A percentile compares a stretch with the other conserved stretches of the same genome.
These are phyloP conservation scores for Phorcus lineatus DNA, from an alignment of 2,888 invertebrate genomes.

Conservation along the genomic window DNA sequence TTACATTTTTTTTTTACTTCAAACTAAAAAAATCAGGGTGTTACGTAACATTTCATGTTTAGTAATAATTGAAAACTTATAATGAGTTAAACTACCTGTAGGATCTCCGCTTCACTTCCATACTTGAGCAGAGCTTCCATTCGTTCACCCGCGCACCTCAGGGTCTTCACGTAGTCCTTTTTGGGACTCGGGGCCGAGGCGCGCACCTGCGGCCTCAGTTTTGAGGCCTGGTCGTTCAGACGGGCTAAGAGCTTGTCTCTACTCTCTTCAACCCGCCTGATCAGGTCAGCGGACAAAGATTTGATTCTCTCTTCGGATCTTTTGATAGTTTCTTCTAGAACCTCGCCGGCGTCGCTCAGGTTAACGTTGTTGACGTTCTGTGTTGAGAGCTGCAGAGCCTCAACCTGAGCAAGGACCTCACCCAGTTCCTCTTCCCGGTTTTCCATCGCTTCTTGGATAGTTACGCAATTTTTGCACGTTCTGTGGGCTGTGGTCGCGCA, in stretches of 20 bases:
- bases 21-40: too few relatives aligned
- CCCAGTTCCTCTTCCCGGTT: slow-evolving; percentile 49
- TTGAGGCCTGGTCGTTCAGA: slow-evolving; percentile 44
- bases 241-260: slow-evolving; percentile 52
- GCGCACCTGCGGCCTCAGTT: slow-evolving; percentile 42
- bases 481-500: slow-evolving; percentile 59
- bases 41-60: too few relatives aligned
- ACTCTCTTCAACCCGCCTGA: slow-evolving; percentile 51
- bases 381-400: slow-evolving; percentile 16
- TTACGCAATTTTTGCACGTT: slow-evolving; percentile 59
- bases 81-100: too few relatives aligned
- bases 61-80: too few relatives aligned
- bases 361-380: background rate
- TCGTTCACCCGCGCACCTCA: slow-evolving; percentile 54
- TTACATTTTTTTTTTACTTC: too few relatives aligned
- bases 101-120: slow-evolving; percentile 63
- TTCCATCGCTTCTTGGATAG: slow-evolving; percentile 56
- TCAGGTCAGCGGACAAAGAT: slow-evolving; percentile 49
- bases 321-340: slow-evolving; percentile 55
- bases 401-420: slow-evolving; percentile 24
- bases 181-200: slow-evolving; percentile 44
- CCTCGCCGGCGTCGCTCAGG: background rate
- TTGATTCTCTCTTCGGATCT: slow-evolving; percentile 54
- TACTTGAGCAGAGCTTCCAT: slow-evolving; percentile 59
- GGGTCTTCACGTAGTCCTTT: slow-evolving; percentile 49